A percentile compares a stretch with the other conserved stretches of the same genome.
Evolutionary conservation across 2,888 invertebrate genomes (phyloP).

Genomic region (Meiosimyza platycephala): DNA sequence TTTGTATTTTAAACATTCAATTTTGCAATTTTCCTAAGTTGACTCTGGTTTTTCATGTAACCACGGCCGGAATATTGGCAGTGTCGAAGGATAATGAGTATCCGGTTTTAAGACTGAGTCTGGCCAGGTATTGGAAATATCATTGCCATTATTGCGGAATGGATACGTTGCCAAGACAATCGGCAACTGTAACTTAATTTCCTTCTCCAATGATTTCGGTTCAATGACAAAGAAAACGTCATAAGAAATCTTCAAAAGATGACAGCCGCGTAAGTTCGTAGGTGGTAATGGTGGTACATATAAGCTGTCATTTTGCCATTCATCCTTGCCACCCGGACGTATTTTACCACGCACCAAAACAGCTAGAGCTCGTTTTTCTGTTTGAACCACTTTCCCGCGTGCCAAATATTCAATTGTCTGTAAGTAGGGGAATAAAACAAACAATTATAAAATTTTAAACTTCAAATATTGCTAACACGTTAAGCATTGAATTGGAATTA

Average conservation of each 20-base stretch:
- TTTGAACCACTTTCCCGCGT: conserved; percentile 85
- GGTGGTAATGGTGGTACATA: conserved; percentile 95
- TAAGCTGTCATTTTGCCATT: conserved; percentile 88
- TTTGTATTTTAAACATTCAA: too few species aligned
- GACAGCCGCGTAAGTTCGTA: conserved; percentile 92
- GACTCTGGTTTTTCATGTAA: conserved; percentile 74
- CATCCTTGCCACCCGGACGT: conserved; percentile 82
- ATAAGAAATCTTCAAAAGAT: conserved; percentile 92
- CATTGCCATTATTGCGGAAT: conserved; percentile 75
- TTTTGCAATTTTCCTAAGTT: conserved; percentile 40
- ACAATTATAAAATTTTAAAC: neutral
- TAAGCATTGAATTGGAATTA: too few species aligned
- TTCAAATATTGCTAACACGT: neutral
- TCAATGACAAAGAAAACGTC: conserved; percentile 92
- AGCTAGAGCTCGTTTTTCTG: conserved; percentile 87
- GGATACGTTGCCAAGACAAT: conserved; percentile 94
- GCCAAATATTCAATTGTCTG: conserved; percentile 91
- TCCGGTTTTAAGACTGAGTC: conserved; percentile 79
- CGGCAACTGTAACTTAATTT: conserved; percentile 90
- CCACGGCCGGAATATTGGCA: conserved; percentile 93
- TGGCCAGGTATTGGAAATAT: conserved; percentile 70
- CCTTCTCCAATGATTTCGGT: conserved; percentile 91
- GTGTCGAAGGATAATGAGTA: conserved; percentile 91
- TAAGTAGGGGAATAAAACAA: conserved; percentile 26
- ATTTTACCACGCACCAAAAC: conserved; percentile 83